Percentiles rank a stretch among this genome's conserved stretches.
Conservation (phyloP, 1,140 invertebrate genomes). For the Uloborus diversus region DNA sequence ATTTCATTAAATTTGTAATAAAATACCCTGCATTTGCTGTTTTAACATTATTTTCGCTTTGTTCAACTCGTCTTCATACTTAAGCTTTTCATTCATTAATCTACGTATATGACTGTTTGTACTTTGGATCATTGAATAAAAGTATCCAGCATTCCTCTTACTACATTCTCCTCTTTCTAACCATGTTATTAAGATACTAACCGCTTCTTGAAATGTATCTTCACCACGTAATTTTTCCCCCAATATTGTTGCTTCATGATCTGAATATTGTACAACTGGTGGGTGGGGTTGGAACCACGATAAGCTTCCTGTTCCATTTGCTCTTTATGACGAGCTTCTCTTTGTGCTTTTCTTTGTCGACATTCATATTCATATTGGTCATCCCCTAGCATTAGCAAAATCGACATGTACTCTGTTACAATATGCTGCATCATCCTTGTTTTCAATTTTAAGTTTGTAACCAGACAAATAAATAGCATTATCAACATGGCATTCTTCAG, state of each 20-base stretch:
- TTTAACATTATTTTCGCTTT: slow-evolving; percentile 81
- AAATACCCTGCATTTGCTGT: slow-evolving; percentile 80
- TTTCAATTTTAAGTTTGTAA: slow-evolving; percentile 82
- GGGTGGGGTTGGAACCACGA: slow-evolving; percentile 77
- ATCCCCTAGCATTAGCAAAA: slow-evolving; percentile 92
- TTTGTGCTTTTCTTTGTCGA: slow-evolving; percentile 79
- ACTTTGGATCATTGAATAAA: slow-evolving; percentile 94
- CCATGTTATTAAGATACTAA: slow-evolving; percentile 84
- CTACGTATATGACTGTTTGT: slow-evolving; percentile 88
- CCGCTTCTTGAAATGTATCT: slow-evolving; percentile 68
- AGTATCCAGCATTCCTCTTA: slow-evolving; percentile 85
- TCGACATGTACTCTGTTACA: slow-evolving; percentile 93
- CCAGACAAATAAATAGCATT: slow-evolving; percentile 93
- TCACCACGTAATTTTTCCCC: slow-evolving; percentile 83
- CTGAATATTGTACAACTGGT: slow-evolving; percentile 84
- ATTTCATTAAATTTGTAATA: slow-evolving; percentile 94
- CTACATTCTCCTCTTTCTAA: slow-evolving; percentile 90
- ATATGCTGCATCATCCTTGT: slow-evolving; percentile 81
- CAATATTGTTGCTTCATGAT: slow-evolving; percentile 80
- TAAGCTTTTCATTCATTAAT: slow-evolving; percentile 82
- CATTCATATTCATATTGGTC: slow-evolving; percentile 93
- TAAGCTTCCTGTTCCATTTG: slow-evolving; percentile 76
- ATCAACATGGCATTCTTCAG: slow-evolving; percentile 85
- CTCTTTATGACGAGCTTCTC: slow-evolving; percentile 84
- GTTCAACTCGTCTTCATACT: slow-evolving; percentile 85